Base-by-base conservation (phyloP, 2,797 vertebrate genomes). In the Argentina silus region DNA sequence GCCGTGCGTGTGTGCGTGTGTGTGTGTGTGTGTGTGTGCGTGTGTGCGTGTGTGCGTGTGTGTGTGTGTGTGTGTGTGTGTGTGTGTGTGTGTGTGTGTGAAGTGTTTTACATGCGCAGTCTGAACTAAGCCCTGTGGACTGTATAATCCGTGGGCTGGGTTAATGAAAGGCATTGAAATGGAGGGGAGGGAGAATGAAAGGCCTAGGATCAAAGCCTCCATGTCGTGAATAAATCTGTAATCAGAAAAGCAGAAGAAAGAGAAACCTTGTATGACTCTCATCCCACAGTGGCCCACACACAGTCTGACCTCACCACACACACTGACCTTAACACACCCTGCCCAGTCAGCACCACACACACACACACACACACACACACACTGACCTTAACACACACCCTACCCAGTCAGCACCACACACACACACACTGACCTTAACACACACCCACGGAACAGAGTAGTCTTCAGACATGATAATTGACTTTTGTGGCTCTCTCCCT, bases 121-220 rank as follows among this genome's bases (percentile, higher is more conserved):
- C 27, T 36, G 27, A 36, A 4, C 27, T 36, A 36, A 36, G 27
- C 19, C 36, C 62, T 44, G 53, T 9, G n/a, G 42, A 7, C 21
- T 15, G n/a, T 69, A 60, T 60, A 66, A 67, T 76, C 63, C 73
- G 10, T 27, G 57, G 57, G 70, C 79, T 62, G 66, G 85, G 81
- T 77, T 88, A 85, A 88, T 88, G 83, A 89, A 87, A 83, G 87
- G 73, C 70, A 82, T 67, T 0, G 47, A 76, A 68, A 72, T 80
- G 48, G 78, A 76, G 81, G 73, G 67, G 76, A 70, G 19, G 10
- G 60, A 62, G 77, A 86, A 88, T 90, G 76, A 88, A 81, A 88
- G 88, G 76, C 77, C 27, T 36, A 55, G 12, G 79, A 91, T 90
- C 85, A 89, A 89, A 90, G 88, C 70, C 61, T 68, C 55, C 63